Evolutionary conservation across 1,140 invertebrate genomes (phyloP).

Genomic region (Nautilus pompilius): DNA sequence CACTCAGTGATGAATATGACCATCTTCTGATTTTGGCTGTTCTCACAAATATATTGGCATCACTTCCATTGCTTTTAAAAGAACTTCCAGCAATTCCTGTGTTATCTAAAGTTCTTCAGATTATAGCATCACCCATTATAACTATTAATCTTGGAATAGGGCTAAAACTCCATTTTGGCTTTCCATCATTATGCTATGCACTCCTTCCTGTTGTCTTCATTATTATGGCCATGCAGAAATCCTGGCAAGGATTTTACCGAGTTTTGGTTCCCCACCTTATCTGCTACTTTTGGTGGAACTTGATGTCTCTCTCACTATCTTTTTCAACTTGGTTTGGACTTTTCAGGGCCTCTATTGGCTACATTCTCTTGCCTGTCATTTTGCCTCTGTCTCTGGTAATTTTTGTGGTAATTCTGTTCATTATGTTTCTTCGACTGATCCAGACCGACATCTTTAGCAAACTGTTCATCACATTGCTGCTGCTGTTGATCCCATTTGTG

Average conservation of each 20-base stretch:
- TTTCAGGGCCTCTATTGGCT: slow-evolving; percentile 68
- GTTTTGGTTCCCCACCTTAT: slow-evolving; percentile 79
- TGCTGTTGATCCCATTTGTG: slow-evolving; percentile 31
- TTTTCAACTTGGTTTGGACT: slow-evolving; percentile 74
- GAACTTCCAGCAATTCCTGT: slow-evolving; percentile 47
- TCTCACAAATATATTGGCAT: slow-evolving; percentile 72
- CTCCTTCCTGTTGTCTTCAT: slow-evolving; percentile 71
- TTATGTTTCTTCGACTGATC: slow-evolving; percentile 24
- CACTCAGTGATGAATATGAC: slow-evolving; percentile 69
- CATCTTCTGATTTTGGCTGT: slow-evolving; percentile 70
- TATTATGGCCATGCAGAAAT: slow-evolving; percentile 68
- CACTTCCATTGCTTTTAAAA: slow-evolving; percentile 81
- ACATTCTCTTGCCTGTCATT: slow-evolving; percentile 37
- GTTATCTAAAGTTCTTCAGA: slow-evolving; percentile 18
- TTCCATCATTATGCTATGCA: slow-evolving; percentile 73
- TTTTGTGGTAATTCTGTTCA: slow-evolving; percentile 17
- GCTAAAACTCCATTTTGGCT: slow-evolving; percentile 36
- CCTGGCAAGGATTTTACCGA: slow-evolving; percentile 75
- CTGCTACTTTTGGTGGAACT: slow-evolving; percentile 80
- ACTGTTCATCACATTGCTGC: slow-evolving; percentile 30
- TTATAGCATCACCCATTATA: slow-evolving; percentile 32
- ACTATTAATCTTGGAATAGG: slow-evolving; percentile 29
- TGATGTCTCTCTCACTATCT: slow-evolving; percentile 50
- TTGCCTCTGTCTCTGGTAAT: slow-evolving; percentile 30
- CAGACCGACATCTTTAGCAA: slow-evolving; percentile 39